Evolutionary conservation across 2,797 vertebrate species (phyloP), one percentile per base, ranked within the genome.

Genomic region (Sebastes steindachneri): DNA sequence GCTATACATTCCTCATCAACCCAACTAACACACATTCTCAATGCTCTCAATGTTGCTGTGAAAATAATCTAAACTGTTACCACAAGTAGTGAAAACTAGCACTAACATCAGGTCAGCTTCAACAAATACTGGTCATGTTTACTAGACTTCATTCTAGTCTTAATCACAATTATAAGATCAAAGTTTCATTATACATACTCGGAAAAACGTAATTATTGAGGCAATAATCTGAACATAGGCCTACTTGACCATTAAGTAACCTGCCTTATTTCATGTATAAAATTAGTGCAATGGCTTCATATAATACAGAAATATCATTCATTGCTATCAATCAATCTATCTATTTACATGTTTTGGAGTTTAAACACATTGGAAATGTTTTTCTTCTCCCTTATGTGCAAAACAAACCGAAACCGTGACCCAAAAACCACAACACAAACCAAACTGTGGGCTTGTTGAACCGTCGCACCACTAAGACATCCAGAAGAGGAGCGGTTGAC

Each of bases 1-100:
- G 9, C 57, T 48, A 76, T 79, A 84, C 82, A 80, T 64, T 84
- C 69, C 73, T 69, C 37, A 80, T 74, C 41, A 76, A 63, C 48
- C 25, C 12, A 55, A 33, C 66, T 71, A 19, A 57, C 41, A 75
- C 33, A 86, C 37, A 70, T 45, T 17, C 62, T 37, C 29, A 71
- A 28, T 65, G 57, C 11, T 29, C 26, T 29, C 26, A 19, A 59
- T 59, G 26, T 59, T 10, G 26, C 19, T 31, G 17, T 51, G 17
- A 51, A 51, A 51, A 51, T 51, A 19, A 51, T 51, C 19, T 51
- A 51, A 51, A 51, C 19, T 51, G 19, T 19, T 51, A 14, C 19
- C 19, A 51, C 48, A 51, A 54, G 21, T 54, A 17, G 21, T 54
- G 9, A 21, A 54, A 54, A 54, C 17, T 0, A 54, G 21, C 53